Base-by-base conservation (phyloP, 1,140 invertebrate species). In the Leptinotarsa texana region DNA sequence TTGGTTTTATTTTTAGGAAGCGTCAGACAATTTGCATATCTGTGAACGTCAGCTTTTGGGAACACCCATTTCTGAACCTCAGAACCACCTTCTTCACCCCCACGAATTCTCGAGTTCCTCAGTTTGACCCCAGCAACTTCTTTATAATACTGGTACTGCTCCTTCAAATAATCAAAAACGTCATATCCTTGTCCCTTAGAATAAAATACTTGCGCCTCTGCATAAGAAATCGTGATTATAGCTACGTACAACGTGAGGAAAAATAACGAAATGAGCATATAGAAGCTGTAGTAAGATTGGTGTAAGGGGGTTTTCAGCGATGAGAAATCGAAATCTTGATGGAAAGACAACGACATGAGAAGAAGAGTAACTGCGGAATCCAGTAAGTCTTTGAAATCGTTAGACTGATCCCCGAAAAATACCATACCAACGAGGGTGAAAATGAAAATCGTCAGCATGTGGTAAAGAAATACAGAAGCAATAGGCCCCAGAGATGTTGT, bases 221-320 rank as follows among this genome's bases (percentile, higher is more conserved):
- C 68, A 62, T 80, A 81, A 63, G 70, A 75, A 6, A 78, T 63
- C 4, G 73, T 80, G 57, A 81, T 75, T 13, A 79, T 76, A 24
- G 75, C 71, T 21, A 81, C 70, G 63, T 80, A 81, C 18, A 78
- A n/a, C 2, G 63, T 78, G 13, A 71, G 33, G 33, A 80, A 75
- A 22, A 77, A 74, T 5, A 80, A 42, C 13, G 69, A 79, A 22
- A 77, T 27, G 2, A 80, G 8, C 76, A 78, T 77, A 49, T 69
- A 81, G 4, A 75, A 15, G 5, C 47, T 42, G 65, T 77, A 81
- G 57, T 73, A 81, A 1, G 73, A 8, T 13, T 68, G 49, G 8
- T 75, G 75, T 17, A 81, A 47, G 13, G 70, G 68, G 42, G 73
- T 72, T 27, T 61, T 42, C 6, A 79, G 17, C 6, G 27, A 4